These are phyloP conservation scores for Beris chalybata DNA, from an alignment of 2,888 invertebrate genomes.

Conservation along the genomic window DNA sequence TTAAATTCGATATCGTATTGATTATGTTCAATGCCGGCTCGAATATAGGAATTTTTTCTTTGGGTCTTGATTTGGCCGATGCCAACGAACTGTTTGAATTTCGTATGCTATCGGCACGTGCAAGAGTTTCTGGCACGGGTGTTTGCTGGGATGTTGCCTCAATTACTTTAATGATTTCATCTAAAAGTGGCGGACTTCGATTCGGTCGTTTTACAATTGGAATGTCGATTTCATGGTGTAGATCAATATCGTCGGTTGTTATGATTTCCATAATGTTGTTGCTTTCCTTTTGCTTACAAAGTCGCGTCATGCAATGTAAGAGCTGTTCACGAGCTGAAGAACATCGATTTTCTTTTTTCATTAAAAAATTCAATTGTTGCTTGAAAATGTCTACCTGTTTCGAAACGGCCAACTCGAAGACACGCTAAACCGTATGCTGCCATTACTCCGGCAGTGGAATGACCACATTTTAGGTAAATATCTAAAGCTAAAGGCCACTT, in stretches of 20 bases:
- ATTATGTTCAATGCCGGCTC: conserved; percentile 65
- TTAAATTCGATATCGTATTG: conserved; percentile 62
- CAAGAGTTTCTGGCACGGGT: conserved; percentile 51
- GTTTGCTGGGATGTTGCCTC: conserved; percentile 58
- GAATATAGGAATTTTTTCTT: conserved; percentile 59
- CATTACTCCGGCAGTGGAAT: conserved; percentile 77
- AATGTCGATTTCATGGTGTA: conserved; percentile 41
- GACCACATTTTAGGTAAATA: conserved; percentile 84
- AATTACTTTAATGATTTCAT: conserved; percentile 70
- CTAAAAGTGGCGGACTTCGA: conserved; percentile 68
- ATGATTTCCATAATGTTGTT: conserved; percentile 45
- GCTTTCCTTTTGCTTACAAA: conserved; percentile 47
- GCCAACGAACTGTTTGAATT: conserved; percentile 51
- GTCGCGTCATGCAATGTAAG: conserved; percentile 50
- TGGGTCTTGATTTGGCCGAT: conserved; percentile 53
- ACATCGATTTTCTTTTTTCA: neutral
- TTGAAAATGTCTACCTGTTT: conserved; percentile 60
- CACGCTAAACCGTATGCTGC: conserved; percentile 87
- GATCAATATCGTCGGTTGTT: conserved; percentile 25
- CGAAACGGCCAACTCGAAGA: conserved; percentile 76
- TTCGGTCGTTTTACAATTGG: conserved; percentile 57
- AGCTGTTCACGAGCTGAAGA: conserved; percentile 53
- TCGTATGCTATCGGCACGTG: conserved; percentile 50
- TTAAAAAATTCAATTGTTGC: neutral
- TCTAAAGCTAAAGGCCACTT: conserved; percentile 82